Percentiles rank a stretch among this genome's conserved stretches.
phyloP scores from a whole-genome alignment of 2,888 invertebrate genomes.

The Athalia circularis region DNA sequence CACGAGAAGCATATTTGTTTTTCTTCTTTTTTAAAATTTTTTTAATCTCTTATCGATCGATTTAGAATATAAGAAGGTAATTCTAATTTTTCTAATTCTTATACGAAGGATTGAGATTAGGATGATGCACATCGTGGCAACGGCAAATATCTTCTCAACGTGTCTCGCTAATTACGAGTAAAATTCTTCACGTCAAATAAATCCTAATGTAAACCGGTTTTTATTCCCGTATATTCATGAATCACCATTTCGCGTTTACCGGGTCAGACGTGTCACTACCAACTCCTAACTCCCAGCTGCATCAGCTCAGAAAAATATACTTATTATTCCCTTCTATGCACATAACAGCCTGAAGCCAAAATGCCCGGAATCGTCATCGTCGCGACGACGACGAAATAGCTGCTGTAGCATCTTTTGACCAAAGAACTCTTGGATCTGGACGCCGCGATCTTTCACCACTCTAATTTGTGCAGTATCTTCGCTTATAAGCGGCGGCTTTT shows the following conservation, averaged over 20 bases:
- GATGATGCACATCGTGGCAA: background rate
- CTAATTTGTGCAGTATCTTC: background rate
- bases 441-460: background rate
- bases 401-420: too few relatives aligned
- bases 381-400: too few relatives aligned
- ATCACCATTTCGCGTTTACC: conserved; percentile 37
- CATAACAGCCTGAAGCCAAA: too few relatives aligned
- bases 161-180: background rate
- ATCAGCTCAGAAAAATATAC: too few relatives aligned
- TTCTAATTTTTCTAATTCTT: background rate
- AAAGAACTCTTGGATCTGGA: background rate
- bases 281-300: too few relatives aligned
- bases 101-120: background rate
- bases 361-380: too few relatives aligned
- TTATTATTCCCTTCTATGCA: too few relatives aligned
- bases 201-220: conserved; percentile 34
- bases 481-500: too few relatives aligned
- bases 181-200: conserved; percentile 44
- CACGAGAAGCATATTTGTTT: too few relatives aligned
- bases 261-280: conserved; percentile 25
- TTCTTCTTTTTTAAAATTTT: too few relatives aligned
- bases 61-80: too few relatives aligned
- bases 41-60: too few relatives aligned
- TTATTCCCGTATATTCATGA: background rate
- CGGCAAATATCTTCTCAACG: background rate